phyloP scores from a whole-genome alignment of 2,797 vertebrate genomes.

The Prunella strophiata region DNA sequence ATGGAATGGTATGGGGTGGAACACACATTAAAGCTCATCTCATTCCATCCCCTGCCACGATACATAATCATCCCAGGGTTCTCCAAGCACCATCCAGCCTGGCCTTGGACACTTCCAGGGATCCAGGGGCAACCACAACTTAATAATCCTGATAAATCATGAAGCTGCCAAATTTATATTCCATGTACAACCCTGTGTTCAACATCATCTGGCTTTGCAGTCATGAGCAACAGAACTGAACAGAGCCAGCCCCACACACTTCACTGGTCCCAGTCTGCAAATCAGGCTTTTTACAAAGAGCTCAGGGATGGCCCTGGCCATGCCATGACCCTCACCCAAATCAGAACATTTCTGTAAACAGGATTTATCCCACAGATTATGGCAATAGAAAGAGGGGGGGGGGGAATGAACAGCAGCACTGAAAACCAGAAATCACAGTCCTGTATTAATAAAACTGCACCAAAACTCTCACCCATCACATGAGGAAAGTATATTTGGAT shows the following conservation, averaged over 20 bases:
- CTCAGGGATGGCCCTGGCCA: background rate
- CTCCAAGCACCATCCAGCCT: background rate
- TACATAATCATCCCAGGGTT: background rate
- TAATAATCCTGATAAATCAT: background rate
- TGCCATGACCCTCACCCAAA: fast-evolving
- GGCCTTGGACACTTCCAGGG: background rate
- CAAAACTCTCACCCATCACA: background rate
- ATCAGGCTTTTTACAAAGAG: background rate
- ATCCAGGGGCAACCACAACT: background rate
- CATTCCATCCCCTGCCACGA: fast-evolving
- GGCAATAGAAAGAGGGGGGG: fast-evolving
- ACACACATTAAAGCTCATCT: background rate
- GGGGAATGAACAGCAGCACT: background rate
- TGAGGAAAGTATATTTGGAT: background rate
- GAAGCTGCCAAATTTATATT: background rate
- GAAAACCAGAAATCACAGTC: background rate
- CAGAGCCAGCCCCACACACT: background rate
- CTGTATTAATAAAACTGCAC: background rate
- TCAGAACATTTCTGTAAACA: background rate
- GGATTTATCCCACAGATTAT: background rate
- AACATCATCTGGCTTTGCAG: background rate
- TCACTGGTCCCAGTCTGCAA: background rate
- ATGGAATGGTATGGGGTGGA: background rate
- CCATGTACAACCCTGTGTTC: fast-evolving
- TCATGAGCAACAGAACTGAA: background rate